Base-by-base conservation (phyloP, 2,797 vertebrate species). In the Echiichthys vipera region DNA sequence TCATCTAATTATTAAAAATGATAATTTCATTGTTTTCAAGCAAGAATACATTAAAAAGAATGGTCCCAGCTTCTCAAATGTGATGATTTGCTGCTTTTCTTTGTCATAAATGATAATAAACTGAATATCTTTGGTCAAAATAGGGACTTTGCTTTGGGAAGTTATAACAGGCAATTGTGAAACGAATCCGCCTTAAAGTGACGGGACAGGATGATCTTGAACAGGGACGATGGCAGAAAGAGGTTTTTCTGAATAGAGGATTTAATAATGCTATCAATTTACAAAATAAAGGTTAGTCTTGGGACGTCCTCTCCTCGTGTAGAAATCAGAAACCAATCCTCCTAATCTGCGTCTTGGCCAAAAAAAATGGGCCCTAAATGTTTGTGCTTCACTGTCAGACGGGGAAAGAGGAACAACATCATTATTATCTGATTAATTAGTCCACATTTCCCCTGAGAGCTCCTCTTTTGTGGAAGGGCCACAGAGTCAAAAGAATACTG, bases 361-460 rank as follows among this genome's bases (percentile, higher is more conserved):
- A n/a, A n/a, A n/a, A 80, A 86, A 87, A 86, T 65, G 25, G 70
- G 58, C 61, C 80, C 47, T 74, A 73, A 85, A 90, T 86, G 77
- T 88, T 84, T 90, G 72, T 45, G 49, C 72, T 76, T 88, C 45
- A 11, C 68, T 71, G 40, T 91, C 74, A 89, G 77, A 88, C 40
- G 59, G 78, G 75, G n/a, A n/a, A 74, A 75, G 64, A 81, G 72
- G 84, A 90, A 88, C 85, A 90, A 91, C 85, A 88, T 93, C 87
- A 87, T 92, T 92, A 93, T 88, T 90, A 93, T 91, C 89, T 93
- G 92, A 92, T 94, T 93, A 94, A 94, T 93, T 94, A 93, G 88
- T 86, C 78, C 70, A 71, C 80, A 66, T 83, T 80, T 91, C 91
- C 89, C 84, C 65, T 76, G 88, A 92, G 89, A 89, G 82, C 72